phyloP scores from a whole-genome alignment of 2,888 invertebrate genomes.

The Monopis laevigella region DNA sequence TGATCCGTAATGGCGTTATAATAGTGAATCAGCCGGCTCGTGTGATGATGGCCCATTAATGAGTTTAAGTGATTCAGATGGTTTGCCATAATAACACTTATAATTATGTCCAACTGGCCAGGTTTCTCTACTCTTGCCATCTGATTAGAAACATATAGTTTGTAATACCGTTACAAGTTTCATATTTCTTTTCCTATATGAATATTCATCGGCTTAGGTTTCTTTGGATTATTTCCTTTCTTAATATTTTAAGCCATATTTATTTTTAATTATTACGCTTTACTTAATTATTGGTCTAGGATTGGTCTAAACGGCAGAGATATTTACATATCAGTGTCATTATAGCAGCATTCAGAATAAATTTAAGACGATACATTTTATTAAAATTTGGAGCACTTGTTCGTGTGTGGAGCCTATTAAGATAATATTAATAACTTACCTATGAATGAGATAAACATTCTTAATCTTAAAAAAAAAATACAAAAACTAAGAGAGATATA shows the following conservation, averaged over 20 bases:
- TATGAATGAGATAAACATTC: too few species aligned
- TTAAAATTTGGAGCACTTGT: too few species aligned
- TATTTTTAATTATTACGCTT: not conserved
- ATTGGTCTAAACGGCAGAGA: too few species aligned
- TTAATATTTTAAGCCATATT: too few species aligned
- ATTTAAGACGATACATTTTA: too few species aligned
- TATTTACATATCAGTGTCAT: too few species aligned
- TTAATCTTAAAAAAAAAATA: too few species aligned
- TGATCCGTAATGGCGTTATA: slow-evolving; percentile 26
- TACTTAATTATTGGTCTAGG: too few species aligned
- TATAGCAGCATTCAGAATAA: too few species aligned
- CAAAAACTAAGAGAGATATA: slow-evolving; percentile 28
- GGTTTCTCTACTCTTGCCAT: slow-evolving; percentile 3
- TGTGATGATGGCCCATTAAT: slow-evolving; percentile 24
- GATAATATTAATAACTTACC: too few species aligned
- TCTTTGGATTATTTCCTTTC: too few species aligned
- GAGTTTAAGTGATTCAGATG: slow-evolving; percentile 24
- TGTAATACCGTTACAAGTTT: not conserved
- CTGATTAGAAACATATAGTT: slow-evolving; percentile 3
- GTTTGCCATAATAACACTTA: slow-evolving; percentile 10
- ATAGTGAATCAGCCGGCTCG: slow-evolving; percentile 21
- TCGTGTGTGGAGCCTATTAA: too few species aligned
- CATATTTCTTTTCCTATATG: not conserved
- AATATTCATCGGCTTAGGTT: not conserved
- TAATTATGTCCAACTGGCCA: slow-evolving; percentile 7